These are phyloP conservation scores for Thera obeliscata DNA, from an alignment of 2,888 invertebrate genomes.

Conservation along the genomic window DNA sequence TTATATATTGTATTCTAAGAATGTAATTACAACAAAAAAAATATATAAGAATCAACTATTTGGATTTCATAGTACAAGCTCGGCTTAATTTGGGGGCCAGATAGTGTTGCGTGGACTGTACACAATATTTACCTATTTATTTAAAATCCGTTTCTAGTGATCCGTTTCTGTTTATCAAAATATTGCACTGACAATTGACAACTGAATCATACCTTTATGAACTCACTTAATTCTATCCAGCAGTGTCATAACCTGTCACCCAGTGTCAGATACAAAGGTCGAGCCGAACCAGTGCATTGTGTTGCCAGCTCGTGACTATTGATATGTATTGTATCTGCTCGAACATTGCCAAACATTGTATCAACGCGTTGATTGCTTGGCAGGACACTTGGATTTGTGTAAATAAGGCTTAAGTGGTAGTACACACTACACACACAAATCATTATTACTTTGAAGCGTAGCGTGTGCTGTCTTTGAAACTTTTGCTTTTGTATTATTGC, in stretches of 20 bases:
- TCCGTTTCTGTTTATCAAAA: too few species aligned
- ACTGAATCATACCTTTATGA: not conserved
- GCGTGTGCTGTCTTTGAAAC: too few species aligned
- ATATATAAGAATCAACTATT: too few species aligned
- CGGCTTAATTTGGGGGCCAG: too few species aligned
- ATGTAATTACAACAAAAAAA: too few species aligned
- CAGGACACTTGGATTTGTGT: conserved; percentile 2
- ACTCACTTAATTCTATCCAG: conserved; percentile 23
- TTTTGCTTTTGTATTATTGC: too few species aligned
- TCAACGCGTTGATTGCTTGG: conserved; percentile 9
- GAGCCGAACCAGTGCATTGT: conserved; percentile 25
- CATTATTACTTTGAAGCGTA: too few species aligned
- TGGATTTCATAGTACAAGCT: too few species aligned
- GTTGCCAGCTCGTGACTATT: conserved; percentile 22
- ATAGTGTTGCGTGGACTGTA: too few species aligned
- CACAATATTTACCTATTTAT: too few species aligned
- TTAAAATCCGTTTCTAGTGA: too few species aligned
- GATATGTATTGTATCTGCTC: not conserved
- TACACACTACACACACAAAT: not conserved
- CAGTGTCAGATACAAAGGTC: conserved; percentile 24
- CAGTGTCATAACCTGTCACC: conserved; percentile 38
- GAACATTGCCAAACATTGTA: conserved; percentile 17
- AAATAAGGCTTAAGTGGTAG: not conserved
- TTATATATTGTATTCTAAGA: too few species aligned
- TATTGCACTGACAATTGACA: not conserved